Evolutionary conservation across 2,113 vertebrate species (phyloP).

Genomic region (Hirundichthys speculiger): DNA sequence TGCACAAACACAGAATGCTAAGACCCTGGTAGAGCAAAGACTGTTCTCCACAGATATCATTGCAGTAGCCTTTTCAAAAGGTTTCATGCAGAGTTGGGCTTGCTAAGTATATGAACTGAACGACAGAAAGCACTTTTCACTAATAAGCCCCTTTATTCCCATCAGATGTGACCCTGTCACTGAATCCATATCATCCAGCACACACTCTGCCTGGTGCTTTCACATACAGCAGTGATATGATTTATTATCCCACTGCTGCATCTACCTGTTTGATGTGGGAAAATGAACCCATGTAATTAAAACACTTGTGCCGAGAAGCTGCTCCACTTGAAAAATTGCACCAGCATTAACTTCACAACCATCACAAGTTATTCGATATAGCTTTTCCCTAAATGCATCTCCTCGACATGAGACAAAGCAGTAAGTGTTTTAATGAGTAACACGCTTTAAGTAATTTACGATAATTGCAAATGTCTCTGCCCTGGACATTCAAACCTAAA

Average conservation of each 20-base stretch:
- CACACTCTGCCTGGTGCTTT: background rate
- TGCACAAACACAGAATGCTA: slow-evolving; percentile 14
- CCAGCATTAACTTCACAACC: no score
- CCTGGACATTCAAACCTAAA: background rate
- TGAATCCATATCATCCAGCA: slow-evolving; percentile 10
- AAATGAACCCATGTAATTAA: slow-evolving; percentile 32
- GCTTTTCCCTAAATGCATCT: slow-evolving; percentile 7
- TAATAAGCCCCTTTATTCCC: slow-evolving; percentile 42
- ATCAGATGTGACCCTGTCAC: background rate
- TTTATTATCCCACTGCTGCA: slow-evolving; percentile 1
- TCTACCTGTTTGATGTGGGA: slow-evolving; percentile 6
- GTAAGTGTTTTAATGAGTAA: slow-evolving; percentile 32
- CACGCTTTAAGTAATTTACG: slow-evolving; percentile 8
- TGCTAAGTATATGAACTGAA: slow-evolving; percentile 20
- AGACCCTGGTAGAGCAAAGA: slow-evolving; percentile 19
- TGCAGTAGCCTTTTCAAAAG: slow-evolving; percentile 25
- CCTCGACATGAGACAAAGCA: background rate
- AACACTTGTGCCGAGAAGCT: slow-evolving; percentile 9
- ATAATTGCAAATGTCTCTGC: slow-evolving; percentile 13
- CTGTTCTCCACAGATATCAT: slow-evolving; percentile 45
- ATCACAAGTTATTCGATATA: slow-evolving; percentile 1
- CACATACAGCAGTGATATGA: slow-evolving; percentile 3
- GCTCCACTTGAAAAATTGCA: no score
- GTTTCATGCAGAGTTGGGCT: slow-evolving; percentile 25
- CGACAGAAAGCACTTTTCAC: slow-evolving; percentile 41